Conservation (phyloP, 2,888 invertebrate species). For the Coleophora flavipennella region DNA sequence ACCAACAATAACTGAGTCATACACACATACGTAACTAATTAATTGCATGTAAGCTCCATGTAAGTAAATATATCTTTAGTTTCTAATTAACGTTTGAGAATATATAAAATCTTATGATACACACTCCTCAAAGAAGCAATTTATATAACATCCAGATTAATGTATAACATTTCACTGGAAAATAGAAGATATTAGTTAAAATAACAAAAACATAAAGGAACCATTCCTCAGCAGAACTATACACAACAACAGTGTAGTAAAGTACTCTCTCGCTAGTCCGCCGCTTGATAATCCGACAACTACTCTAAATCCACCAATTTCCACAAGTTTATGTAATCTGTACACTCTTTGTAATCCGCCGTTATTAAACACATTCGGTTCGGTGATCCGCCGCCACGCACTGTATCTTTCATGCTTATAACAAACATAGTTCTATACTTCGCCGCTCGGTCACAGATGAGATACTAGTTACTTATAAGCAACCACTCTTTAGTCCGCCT, state of each 20-base stretch:
- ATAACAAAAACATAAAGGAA: conserved; percentile 4
- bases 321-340: too few species aligned
- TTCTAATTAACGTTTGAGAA: conserved; percentile 4
- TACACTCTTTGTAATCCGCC: too few species aligned
- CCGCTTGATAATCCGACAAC: conserved; percentile 13
- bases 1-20: conserved; percentile 39
- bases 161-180: conserved; percentile 6
- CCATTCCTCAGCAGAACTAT: background rate
- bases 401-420: too few species aligned
- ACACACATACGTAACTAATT: too few species aligned
- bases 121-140: conserved; percentile 6
- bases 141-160: conserved; percentile 5
- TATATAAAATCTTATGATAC: conserved; percentile 3
- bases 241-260: conserved; percentile 14
- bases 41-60: conserved; percentile 9
- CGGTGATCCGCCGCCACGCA: too few species aligned
- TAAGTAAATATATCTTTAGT: background rate
- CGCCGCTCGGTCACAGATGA: too few species aligned
- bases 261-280: too few species aligned
- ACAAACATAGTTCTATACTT: too few species aligned
- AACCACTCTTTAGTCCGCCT: too few species aligned
- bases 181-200: conserved; percentile 4
- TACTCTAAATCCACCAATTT: too few species aligned
- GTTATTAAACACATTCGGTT: too few species aligned
- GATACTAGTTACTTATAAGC: too few species aligned